phyloP scores from a whole-genome alignment of 2,888 invertebrate genomes.

The Hemaris fuciformis region DNA sequence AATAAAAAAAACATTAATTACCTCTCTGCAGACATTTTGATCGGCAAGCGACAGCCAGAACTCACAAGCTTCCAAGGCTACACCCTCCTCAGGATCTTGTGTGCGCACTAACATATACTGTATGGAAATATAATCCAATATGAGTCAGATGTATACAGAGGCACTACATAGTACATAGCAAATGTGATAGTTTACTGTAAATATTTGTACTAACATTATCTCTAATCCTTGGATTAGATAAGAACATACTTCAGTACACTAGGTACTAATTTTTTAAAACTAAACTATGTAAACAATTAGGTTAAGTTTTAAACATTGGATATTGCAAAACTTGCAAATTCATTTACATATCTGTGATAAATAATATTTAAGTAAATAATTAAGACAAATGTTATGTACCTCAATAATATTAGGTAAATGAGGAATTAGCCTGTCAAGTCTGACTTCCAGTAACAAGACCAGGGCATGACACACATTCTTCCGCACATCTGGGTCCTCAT shows the following conservation, averaged over 20 bases:
- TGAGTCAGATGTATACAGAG: neutral
- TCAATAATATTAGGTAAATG: conserved; percentile 98
- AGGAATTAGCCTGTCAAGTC: conserved; percentile 96
- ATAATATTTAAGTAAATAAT: too few relatives aligned
- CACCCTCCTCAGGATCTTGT: conserved; percentile 95
- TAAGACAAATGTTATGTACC: conserved; percentile 76
- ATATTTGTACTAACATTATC: too few relatives aligned
- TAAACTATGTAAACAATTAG: too few relatives aligned
- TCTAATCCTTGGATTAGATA: too few relatives aligned
- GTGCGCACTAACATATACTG: conserved; percentile 97
- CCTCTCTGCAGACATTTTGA: conserved; percentile 94
- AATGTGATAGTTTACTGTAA: neutral
- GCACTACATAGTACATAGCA: neutral
- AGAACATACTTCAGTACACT: too few relatives aligned
- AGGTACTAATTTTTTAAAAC: too few relatives aligned
- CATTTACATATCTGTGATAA: too few relatives aligned
- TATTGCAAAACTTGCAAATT: too few relatives aligned
- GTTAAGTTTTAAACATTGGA: too few relatives aligned
- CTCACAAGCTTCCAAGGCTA: conserved; percentile 99
- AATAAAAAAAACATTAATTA: conserved; percentile 26
- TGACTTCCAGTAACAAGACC: conserved; percentile 97
- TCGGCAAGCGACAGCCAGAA: conserved; percentile 99
- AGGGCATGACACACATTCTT: conserved; percentile 99
- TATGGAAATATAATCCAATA: conserved; percentile 13
- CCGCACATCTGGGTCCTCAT: conserved; percentile 97